Base-by-base conservation (phyloP, 1,140 invertebrate genomes). In the Schmidtea mediterranea region DNA sequence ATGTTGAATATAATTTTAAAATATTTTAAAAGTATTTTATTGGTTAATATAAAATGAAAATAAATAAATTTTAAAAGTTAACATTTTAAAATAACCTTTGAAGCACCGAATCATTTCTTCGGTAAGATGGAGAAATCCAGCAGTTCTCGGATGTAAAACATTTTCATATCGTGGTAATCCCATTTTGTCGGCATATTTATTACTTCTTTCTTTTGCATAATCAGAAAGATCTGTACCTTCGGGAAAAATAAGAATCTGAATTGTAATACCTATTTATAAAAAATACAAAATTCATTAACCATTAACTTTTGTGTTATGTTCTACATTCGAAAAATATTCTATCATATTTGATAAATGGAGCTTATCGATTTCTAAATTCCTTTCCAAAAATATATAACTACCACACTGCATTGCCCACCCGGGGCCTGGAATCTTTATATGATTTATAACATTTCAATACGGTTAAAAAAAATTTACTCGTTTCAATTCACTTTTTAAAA, bases 361-460 rank as follows among this genome's bases (percentile, higher is more conserved):
- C 9, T 24, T 45, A 24, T 45, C 43, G 2, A 21, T 5, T 21
- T 45, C 43, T 19, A 45, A 21, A 6, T 21, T 15, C 5, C 43
- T 12, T 24, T 45, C 21, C 18, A 45, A 21, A 21, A 45, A 45
- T 19, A 45, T 15, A 45, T 19, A 45, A 21, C 21, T 45, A 21
- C 43, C 43, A 21, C 15, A 45, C n/a, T 45, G 43, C 43, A 45
- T 45, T 3, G 43, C 43, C 43, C 43, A 45, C 2, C 43, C 43
- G 19, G 23, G 15, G 12, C 43, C 43, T 13, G 43, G 43, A 13
- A 45, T 21, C 12, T 32, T 32, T 32, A 32, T 3, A 32, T 3
- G 5, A 32, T n/a, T n/a, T n/a, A n/a, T n/a, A n/a, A n/a, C n/a
- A n/a, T n/a, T n/a, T n/a, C n/a, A n/a, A n/a, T n/a, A n/a, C n/a